Conservation (phyloP, 2,888 invertebrate species). For the Encarsia formosa region DNA sequence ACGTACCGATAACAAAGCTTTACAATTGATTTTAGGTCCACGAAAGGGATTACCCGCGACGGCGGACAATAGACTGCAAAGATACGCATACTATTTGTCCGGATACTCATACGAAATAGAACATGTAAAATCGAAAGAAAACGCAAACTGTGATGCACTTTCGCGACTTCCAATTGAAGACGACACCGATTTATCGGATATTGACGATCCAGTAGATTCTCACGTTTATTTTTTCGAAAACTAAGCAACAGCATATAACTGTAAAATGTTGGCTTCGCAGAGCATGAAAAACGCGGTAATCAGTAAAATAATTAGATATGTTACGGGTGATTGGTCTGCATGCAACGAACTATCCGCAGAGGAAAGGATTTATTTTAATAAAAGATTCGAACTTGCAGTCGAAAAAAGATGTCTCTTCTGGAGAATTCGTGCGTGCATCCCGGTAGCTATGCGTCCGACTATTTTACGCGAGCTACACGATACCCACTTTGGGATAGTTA, state of each 20-base stretch:
- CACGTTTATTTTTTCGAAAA: conserved; percentile 20
- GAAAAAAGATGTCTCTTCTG: conserved; percentile 26
- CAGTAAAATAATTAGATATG: background rate
- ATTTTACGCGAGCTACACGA: conserved; percentile 23
- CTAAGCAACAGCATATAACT: background rate
- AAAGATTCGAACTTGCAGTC: conserved; percentile 15
- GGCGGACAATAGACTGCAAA: conserved; percentile 33
- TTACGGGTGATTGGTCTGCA: background rate
- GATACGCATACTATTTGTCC: conserved; percentile 31
- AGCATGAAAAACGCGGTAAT: background rate
- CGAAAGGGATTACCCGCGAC: conserved; percentile 29
- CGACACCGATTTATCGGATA: background rate
- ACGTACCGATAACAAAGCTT: conserved; percentile 42
- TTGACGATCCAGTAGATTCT: conserved; percentile 2
- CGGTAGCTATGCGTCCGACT: conserved; percentile 11
- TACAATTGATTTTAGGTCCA: conserved; percentile 35
- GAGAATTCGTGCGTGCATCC: conserved; percentile 19
- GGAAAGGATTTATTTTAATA: background rate
- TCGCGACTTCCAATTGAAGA: conserved; percentile 18
- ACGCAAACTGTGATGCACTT: conserved; percentile 16
- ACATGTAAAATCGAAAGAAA: conserved; percentile 10
- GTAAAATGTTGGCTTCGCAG: conserved; percentile 12
- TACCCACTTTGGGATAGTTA: conserved; percentile 27
- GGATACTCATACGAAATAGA: conserved; percentile 14
- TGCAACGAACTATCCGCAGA: background rate